Conservation (phyloP, 2,888 invertebrate species). For the Callosobruchus maculatus region DNA sequence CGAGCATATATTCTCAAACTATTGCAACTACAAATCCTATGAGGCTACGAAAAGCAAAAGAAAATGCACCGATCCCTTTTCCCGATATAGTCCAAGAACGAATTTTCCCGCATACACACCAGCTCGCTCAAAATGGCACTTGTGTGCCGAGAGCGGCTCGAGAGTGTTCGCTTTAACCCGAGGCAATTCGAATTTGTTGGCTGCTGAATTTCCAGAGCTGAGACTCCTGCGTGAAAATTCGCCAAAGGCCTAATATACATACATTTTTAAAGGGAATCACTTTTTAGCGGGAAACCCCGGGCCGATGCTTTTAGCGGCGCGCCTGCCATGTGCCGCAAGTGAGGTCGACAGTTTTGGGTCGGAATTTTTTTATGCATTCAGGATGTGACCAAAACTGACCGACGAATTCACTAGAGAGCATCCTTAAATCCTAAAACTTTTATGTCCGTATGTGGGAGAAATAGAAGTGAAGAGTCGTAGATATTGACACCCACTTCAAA, state of each 20-base stretch:
- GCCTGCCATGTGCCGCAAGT: not conserved
- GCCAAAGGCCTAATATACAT: not conserved
- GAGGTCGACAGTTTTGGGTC: no score
- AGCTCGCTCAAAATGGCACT: not conserved
- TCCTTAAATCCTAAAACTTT: no score
- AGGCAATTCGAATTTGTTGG: not conserved
- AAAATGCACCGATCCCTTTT: no score
- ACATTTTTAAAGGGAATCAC: not conserved
- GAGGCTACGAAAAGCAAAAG: no score
- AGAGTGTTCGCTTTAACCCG: not conserved
- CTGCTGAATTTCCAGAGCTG: not conserved
- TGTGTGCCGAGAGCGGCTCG: not conserved
- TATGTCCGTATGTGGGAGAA: no score
- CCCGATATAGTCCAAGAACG: not conserved
- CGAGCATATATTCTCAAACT: no score
- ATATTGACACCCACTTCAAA: no score
- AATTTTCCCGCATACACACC: not conserved
- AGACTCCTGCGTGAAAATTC: not conserved
- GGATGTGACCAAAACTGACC: no score
- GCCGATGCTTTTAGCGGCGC: not conserved
- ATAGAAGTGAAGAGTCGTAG: no score
- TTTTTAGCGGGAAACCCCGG: not conserved
- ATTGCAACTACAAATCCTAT: no score
- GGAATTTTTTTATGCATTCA: no score
- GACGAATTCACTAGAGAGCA: no score